These are phyloP conservation scores for Caenorhabditis remanei DNA, from an alignment of 1,140 invertebrate species.

Conservation along the genomic window DNA sequence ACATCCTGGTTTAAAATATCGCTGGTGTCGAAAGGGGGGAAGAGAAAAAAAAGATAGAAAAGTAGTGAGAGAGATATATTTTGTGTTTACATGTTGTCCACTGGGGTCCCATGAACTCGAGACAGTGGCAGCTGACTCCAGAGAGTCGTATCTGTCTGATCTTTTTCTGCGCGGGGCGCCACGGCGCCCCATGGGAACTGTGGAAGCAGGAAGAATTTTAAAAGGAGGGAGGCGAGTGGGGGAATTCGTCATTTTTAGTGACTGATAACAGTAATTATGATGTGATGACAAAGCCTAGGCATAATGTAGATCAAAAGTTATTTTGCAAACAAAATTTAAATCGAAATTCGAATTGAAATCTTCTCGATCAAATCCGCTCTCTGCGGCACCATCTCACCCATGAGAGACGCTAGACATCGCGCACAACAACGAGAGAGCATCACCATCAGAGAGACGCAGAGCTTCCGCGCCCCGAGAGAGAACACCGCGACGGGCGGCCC, in stretches of 20 bases:
- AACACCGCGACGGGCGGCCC: slow-evolving; percentile 38
- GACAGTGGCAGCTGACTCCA: slow-evolving; percentile 15
- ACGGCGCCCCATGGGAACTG: slow-evolving; percentile 6
- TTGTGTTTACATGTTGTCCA: slow-evolving; percentile 35
- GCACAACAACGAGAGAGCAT: background rate
- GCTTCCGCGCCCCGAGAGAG: slow-evolving; percentile 21
- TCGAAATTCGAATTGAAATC: slow-evolving; percentile 22
- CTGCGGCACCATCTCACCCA: no score
- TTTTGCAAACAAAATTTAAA: background rate
- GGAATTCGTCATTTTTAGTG: background rate
- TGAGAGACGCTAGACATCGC: background rate
- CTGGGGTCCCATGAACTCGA: slow-evolving; percentile 40
- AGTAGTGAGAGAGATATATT: background rate
- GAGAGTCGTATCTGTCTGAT: background rate
- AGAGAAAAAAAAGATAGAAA: background rate
- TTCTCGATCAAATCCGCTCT: background rate
- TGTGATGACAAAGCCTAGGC: background rate
- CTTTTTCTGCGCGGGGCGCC: background rate
- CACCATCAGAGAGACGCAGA: background rate
- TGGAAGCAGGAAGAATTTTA: background rate
- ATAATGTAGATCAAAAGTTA: background rate
- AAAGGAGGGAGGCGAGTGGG: no score
- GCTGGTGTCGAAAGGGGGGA: background rate
- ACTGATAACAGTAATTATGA: background rate
- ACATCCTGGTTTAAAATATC: background rate